phyloP scores from a whole-genome alignment of 2,113 vertebrate genomes.

The Gallinago paraguaiae region DNA sequence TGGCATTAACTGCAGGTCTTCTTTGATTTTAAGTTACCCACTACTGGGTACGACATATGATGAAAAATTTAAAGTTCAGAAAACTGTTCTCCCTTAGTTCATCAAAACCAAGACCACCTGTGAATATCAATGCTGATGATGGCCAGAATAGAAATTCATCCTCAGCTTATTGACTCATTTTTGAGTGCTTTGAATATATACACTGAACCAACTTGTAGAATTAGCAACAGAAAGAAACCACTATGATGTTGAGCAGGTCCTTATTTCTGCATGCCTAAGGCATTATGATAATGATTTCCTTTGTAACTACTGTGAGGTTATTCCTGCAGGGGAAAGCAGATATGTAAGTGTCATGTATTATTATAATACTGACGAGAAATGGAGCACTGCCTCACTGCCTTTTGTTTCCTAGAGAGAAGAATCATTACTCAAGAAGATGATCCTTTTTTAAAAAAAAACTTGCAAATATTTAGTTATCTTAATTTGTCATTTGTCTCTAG shows the following conservation, averaged over 20 bases:
- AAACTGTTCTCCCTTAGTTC: not conserved
- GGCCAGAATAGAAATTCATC: not conserved
- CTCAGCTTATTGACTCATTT: not conserved
- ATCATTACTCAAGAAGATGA: not conserved
- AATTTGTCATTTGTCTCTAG: not conserved
- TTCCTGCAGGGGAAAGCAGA: not conserved
- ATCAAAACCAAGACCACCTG: not conserved
- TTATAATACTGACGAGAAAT: not conserved
- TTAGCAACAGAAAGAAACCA: not conserved
- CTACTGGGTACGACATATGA: not conserved
- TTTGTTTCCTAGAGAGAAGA: not conserved
- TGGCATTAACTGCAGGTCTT: not conserved
- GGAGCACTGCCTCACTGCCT: not conserved
- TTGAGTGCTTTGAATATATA: not conserved
- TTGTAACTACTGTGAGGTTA: not conserved
- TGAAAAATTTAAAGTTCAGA: not conserved
- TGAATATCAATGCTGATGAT: not conserved
- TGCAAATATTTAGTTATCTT: not conserved
- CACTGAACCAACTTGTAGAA: not conserved
- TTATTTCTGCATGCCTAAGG: not conserved
- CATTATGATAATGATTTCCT: not conserved
- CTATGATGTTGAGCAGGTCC: not conserved
- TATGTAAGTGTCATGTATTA: not conserved
- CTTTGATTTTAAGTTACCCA: not conserved
- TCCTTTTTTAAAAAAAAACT: not conserved